Percentiles rank a stretch among this genome's conserved stretches.
Evolutionary conservation across 1,140 invertebrate genomes (phyloP).

Genomic region (Drosophila sturtevanti): DNA sequence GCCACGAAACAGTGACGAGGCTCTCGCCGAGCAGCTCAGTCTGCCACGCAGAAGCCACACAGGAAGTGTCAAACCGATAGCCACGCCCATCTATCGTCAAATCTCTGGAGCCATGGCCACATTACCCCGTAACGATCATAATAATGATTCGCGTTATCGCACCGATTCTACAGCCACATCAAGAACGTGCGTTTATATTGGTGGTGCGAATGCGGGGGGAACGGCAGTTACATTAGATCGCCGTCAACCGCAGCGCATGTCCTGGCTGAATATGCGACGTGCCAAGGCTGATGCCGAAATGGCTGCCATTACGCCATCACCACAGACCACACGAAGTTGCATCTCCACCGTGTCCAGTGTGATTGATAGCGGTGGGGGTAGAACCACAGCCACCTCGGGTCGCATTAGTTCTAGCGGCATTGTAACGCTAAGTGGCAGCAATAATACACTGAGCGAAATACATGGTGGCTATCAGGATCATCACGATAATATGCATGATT

Average conservation of each 20-base stretch:
- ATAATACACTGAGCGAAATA: constrained; percentile 76
- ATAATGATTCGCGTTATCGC: constrained; percentile 59
- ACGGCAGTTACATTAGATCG: constrained; percentile 65
- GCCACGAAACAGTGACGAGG: constrained; percentile 63
- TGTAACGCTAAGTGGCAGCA: constrained; percentile 75
- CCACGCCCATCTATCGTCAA: constrained; percentile 55
- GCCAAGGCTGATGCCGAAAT: constrained; percentile 58
- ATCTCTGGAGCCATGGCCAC: constrained; percentile 69
- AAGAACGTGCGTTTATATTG: constrained; percentile 74
- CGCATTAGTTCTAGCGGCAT: constrained; percentile 78
- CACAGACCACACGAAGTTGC: constrained; percentile 76
- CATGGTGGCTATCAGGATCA: constrained; percentile 62
- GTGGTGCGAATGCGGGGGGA: constrained; percentile 39
- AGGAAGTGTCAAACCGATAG: constrained; percentile 38
- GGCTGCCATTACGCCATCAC: constrained; percentile 68
- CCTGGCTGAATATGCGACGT: constrained; percentile 78
- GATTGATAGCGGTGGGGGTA: constrained; percentile 69
- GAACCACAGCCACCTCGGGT: constrained; percentile 77
- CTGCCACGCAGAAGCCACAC: constrained; percentile 41
- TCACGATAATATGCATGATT: constrained; percentile 51
- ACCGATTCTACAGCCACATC: constrained; percentile 52
- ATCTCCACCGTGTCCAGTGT: constrained; percentile 77
- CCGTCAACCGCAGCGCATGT: constrained; percentile 71
- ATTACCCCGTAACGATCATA: constrained; percentile 53
- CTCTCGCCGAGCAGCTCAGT: constrained; percentile 68